phyloP scores from a whole-genome alignment of 1,140 invertebrate species.

The Theocolax elegans region DNA sequence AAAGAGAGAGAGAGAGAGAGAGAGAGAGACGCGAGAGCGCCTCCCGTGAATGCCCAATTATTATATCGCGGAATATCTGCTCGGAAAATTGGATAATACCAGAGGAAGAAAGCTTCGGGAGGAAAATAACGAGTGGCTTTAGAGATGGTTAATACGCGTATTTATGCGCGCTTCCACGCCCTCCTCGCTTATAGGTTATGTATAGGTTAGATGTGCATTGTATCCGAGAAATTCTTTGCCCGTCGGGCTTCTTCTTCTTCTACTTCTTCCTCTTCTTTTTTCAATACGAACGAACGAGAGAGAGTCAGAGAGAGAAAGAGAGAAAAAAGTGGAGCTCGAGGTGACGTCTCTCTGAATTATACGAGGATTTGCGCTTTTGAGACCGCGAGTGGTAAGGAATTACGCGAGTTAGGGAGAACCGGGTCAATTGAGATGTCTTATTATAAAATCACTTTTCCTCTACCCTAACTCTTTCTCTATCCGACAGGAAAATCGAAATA shows the following conservation, averaged over 20 bases:
- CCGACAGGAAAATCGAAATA: no score
- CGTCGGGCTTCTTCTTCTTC: no score
- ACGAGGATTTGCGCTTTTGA: not conserved
- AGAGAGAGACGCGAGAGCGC: slow-evolving; percentile 27
- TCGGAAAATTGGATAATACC: slow-evolving; percentile 60
- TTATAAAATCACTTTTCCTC: no score
- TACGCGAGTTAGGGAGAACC: not conserved
- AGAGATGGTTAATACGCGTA: slow-evolving; percentile 32
- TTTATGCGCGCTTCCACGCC: slow-evolving; percentile 26
- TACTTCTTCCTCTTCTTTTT: not conserved
- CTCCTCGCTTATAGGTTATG: not conserved
- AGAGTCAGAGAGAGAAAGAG: no score
- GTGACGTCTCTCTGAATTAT: not conserved
- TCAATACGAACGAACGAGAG: not conserved
- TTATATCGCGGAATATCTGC: slow-evolving; percentile 59
- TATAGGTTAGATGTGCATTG: not conserved
- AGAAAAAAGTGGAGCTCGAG: no score
- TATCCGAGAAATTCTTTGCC: not conserved
- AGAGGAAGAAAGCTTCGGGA: slow-evolving; percentile 1
- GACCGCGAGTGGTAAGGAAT: not conserved
- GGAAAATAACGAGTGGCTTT: slow-evolving; percentile 39
- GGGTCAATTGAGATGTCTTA: no score
- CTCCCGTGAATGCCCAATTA: slow-evolving; percentile 60
- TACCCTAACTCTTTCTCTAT: no score
- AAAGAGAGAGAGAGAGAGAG: slow-evolving; percentile 1